Conservation (phyloP, 2,113 vertebrate species). For the Pao palembangensis region DNA sequence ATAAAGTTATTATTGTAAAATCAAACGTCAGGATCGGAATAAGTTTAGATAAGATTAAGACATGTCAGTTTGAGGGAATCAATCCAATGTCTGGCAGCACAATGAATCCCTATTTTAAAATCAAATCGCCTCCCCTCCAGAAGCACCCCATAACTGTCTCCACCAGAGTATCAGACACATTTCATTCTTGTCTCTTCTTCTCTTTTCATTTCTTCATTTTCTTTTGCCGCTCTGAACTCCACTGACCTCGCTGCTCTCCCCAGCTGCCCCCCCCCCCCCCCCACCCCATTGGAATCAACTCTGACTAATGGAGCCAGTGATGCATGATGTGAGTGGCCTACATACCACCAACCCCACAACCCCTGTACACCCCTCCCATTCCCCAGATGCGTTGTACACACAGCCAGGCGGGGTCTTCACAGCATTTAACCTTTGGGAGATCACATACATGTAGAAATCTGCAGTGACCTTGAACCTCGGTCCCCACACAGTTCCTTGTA, state of each 20-base stretch:
- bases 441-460: background rate
- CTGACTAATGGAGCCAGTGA: conserved; percentile 48
- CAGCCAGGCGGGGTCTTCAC: conserved; percentile 12
- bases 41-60: background rate
- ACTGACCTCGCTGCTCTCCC: background rate
- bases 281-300: conserved; percentile 12
- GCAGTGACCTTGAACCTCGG: background rate
- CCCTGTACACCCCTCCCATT: conserved; percentile 8
- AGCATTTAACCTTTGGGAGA: conserved; percentile 54
- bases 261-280: background rate
- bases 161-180: conserved; percentile 23
- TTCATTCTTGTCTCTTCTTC: conserved; percentile 16
- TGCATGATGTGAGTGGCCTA: conserved; percentile 63
- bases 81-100: no score
- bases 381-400: conserved; percentile 8
- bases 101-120: background rate
- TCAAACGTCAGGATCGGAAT: background rate
- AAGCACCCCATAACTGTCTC: background rate
- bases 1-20: no score
- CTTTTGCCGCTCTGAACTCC: conserved; percentile 25
- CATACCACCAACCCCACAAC: conserved; percentile 38
- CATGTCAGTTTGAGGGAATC: background rate
- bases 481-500: no score
- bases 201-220: conserved; percentile 24
- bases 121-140: background rate